These are phyloP conservation scores for Ceratoteleas bidentatus DNA, from an alignment of 1,140 invertebrate genomes.

Conservation along the genomic window DNA sequence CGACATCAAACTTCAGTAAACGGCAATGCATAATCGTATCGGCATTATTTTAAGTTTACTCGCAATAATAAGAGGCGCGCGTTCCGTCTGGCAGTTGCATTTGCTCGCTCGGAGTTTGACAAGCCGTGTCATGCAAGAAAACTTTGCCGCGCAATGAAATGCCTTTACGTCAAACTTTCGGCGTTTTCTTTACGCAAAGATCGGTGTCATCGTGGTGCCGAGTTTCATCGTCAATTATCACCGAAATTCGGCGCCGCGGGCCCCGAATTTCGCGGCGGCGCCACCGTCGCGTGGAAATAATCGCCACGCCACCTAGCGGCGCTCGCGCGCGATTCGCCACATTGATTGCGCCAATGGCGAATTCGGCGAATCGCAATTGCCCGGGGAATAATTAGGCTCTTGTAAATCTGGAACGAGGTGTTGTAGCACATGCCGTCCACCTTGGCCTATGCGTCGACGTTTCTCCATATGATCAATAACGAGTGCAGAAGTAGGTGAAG, in stretches of 20 bases:
- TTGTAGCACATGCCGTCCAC: constrained; percentile 46
- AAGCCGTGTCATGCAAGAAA: constrained; percentile 16
- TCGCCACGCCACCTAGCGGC: too few relatives aligned
- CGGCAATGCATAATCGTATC: constrained; percentile 7
- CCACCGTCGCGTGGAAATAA: too few relatives aligned
- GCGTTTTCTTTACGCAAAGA: constrained; percentile 45
- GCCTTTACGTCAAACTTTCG: constrained; percentile 55
- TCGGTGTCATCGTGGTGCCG: constrained; percentile 39
- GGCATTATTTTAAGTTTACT: constrained; percentile 39
- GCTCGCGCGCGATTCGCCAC: too few relatives aligned
- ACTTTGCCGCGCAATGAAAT: constrained; percentile 53
- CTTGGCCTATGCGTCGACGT: constrained; percentile 63
- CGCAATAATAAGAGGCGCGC: constrained; percentile 29
- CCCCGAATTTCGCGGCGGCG: background rate
- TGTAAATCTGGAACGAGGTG: constrained; percentile 48
- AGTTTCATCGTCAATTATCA: constrained; percentile 30
- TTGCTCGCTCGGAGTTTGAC: constrained; percentile 35
- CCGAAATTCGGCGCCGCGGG: too few relatives aligned
- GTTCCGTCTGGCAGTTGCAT: constrained; percentile 31
- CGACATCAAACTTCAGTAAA: background rate
- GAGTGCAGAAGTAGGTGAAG: constrained; percentile 60
- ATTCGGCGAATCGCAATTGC: constrained; percentile 7
- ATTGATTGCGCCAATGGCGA: background rate
- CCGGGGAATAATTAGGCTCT: constrained; percentile 26
- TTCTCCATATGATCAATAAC: constrained; percentile 66